phyloP scores from a whole-genome alignment of 1,140 invertebrate genomes.

The Campodea augens region DNA sequence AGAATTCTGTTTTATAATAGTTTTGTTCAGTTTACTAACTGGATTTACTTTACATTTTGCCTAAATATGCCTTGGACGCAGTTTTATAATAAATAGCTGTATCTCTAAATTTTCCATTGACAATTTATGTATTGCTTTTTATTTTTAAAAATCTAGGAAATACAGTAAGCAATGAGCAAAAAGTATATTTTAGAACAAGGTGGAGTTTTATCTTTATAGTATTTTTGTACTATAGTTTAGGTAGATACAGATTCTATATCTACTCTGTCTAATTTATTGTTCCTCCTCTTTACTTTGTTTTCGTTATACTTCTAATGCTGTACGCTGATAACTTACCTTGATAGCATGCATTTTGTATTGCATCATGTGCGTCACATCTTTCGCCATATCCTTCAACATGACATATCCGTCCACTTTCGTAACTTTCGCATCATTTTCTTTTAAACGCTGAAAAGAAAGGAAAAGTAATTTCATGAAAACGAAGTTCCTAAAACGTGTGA shows the following conservation, averaged over 20 bases:
- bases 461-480: too few relatives aligned
- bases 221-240: not conserved
- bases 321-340: not conserved
- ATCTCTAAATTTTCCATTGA: not conserved
- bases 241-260: not conserved
- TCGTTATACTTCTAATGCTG: not conserved
- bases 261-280: not conserved
- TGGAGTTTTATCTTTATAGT: not conserved
- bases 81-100: not conserved
- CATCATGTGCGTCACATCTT: not conserved
- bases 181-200: not conserved
- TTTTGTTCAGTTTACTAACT: not conserved
- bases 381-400: not conserved
- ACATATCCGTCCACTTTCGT: not conserved
- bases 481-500: too few relatives aligned
- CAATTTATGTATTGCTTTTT: not conserved
- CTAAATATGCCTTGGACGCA: too few relatives aligned
- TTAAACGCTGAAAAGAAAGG: not conserved
- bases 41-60: too few relatives aligned
- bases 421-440: not conserved
- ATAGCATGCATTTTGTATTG: not conserved
- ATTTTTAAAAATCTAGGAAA: not conserved
- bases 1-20: not conserved
- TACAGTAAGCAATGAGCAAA: not conserved
- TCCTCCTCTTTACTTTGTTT: not conserved